phyloP scores from a whole-genome alignment of 64 coral and sea anemone species.

The Stylophora pistillata region DNA sequence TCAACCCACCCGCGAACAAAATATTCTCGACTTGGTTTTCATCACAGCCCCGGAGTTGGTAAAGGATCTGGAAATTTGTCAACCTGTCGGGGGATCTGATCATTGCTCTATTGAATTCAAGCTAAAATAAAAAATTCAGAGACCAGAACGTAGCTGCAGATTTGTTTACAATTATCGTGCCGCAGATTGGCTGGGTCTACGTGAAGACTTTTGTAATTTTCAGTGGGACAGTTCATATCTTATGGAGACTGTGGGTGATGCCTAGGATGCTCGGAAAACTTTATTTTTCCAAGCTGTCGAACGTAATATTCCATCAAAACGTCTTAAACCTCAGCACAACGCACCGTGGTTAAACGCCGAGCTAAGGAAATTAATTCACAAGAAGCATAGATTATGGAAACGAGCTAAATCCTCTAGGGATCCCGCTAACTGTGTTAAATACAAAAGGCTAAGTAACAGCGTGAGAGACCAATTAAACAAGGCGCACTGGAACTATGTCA shows the following conservation, averaged over 20 bases:
- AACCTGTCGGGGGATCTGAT: slow-evolving; percentile 46
- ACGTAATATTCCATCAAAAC: slow-evolving; percentile 60
- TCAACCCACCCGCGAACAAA: slow-evolving; percentile 31
- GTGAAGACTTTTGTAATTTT: slow-evolving; percentile 47
- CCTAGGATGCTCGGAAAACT: slow-evolving; percentile 45
- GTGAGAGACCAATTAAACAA: slow-evolving; percentile 48
- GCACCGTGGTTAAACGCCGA: slow-evolving; percentile 50
- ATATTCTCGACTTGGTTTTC: slow-evolving; percentile 52
- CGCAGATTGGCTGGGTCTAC: slow-evolving; percentile 55
- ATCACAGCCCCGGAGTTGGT: slow-evolving; percentile 30
- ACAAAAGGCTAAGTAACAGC: slow-evolving; percentile 45
- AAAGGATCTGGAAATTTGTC: slow-evolving; percentile 35
- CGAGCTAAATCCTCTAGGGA: slow-evolving; percentile 55
- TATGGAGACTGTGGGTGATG: slow-evolving; percentile 16
- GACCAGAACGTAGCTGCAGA: slow-evolving; percentile 25
- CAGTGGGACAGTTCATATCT: slow-evolving; percentile 46
- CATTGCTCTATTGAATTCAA: slow-evolving; percentile 47
- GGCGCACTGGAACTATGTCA: slow-evolving; percentile 41
- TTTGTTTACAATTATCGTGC: slow-evolving; percentile 54
- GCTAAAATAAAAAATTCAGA: slow-evolving; percentile 52
- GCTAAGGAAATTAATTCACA: slow-evolving; percentile 54
- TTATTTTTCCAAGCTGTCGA: slow-evolving; percentile 48
- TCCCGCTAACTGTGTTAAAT: slow-evolving; percentile 11
- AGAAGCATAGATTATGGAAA: slow-evolving; percentile 46
- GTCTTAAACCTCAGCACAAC: slow-evolving; percentile 22